Evolutionary conservation across 2,888 invertebrate species (phyloP).

Genomic region (Coecobrya sp.): DNA sequence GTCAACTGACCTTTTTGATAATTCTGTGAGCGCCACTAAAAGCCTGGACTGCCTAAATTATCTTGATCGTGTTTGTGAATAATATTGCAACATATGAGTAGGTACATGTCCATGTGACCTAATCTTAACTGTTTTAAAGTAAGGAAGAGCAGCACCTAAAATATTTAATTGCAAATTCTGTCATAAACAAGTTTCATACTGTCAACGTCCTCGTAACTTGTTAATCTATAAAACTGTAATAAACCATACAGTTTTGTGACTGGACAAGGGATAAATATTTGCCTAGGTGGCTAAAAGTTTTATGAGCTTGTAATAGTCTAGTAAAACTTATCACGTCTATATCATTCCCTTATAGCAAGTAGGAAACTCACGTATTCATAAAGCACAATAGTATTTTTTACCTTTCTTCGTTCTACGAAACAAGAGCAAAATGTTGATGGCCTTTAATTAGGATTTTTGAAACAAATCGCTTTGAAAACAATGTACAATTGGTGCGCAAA

Average conservation of each 20-base stretch:
- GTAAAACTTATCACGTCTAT: too few species aligned
- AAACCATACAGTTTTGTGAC: neutral
- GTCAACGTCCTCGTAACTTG: constrained; percentile 43
- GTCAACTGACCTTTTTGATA: constrained; percentile 71
- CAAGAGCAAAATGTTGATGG: constrained; percentile 74
- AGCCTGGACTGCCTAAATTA: constrained; percentile 22
- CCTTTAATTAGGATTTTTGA: constrained; percentile 67
- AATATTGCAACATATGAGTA: constrained; percentile 26
- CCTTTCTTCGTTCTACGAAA: neutral
- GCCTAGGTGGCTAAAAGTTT: neutral
- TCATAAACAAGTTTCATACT: constrained; percentile 24
- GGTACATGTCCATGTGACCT: neutral
- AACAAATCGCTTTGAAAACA: constrained; percentile 14
- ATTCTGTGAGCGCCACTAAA: neutral
- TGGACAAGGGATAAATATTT: neutral
- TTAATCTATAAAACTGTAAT: neutral
- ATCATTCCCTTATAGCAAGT: too few species aligned
- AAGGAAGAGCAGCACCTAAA: neutral
- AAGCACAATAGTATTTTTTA: too few species aligned
- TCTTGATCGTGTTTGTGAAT: constrained; percentile 19
- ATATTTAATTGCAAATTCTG: constrained; percentile 8
- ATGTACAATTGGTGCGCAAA: neutral
- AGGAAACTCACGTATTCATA: too few species aligned
- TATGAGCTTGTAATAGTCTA: neutral
- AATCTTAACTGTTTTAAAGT: neutral